These are phyloP conservation scores for Thera obeliscata DNA, from an alignment of 2,888 invertebrate genomes.

Conservation along the genomic window DNA sequence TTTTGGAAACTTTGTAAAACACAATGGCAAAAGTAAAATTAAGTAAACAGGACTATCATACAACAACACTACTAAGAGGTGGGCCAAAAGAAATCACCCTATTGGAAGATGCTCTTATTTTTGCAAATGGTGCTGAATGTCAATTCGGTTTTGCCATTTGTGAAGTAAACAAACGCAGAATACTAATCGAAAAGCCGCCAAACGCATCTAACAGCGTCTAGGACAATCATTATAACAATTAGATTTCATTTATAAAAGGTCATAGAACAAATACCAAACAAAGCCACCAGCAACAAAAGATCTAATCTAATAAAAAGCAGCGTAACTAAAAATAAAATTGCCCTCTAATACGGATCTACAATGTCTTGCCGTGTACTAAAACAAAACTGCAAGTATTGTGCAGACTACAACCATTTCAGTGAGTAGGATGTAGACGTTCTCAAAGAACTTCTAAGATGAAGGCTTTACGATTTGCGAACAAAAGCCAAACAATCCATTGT, in stretches of 20 bases:
- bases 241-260: no score
- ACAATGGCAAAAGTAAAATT: no score
- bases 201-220: no score
- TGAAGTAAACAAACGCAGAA: no score
- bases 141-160: no score
- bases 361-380: constrained; percentile 52
- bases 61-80: no score
- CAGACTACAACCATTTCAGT: constrained; percentile 55
- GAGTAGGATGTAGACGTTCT: constrained; percentile 60
- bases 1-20: neutral
- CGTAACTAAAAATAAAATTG: constrained; percentile 48
- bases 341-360: constrained; percentile 33
- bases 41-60: no score
- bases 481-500: constrained; percentile 79
- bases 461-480: constrained; percentile 75
- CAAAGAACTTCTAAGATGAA: constrained; percentile 69
- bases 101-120: no score
- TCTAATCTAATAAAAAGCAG: constrained; percentile 39
- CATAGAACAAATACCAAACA: neutral
- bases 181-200: no score
- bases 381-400: constrained; percentile 46
- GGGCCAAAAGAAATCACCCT: no score
- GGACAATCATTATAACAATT: no score
- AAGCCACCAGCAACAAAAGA: neutral
- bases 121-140: no score